Conservation (phyloP, 2,888 invertebrate species). For the Noctua fimbriata region DNA sequence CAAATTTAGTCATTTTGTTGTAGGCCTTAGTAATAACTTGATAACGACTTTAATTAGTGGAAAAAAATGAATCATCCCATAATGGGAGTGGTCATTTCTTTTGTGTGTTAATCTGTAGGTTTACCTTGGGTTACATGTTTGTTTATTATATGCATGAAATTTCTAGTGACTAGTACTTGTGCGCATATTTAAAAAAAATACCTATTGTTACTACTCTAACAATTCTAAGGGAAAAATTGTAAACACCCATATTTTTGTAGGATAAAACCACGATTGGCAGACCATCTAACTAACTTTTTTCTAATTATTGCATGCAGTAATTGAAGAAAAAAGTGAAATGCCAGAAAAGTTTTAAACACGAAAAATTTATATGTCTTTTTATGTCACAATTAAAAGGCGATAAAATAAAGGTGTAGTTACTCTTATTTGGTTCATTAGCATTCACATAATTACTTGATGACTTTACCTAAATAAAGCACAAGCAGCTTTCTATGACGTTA, state of each 20-base stretch:
- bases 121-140: background rate
- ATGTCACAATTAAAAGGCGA: background rate
- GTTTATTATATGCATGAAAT: background rate
- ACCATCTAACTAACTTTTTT: background rate
- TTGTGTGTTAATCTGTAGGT: background rate
- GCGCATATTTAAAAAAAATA: background rate
- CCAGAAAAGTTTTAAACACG: background rate
- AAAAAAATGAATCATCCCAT: background rate
- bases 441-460: background rate
- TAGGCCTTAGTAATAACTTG: conserved; percentile 1
- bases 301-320: background rate
- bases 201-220: too few relatives aligned
- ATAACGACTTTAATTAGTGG: background rate
- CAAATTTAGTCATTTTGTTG: background rate
- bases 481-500: background rate
- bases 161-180: too few relatives aligned
- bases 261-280: background rate
- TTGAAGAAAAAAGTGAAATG: background rate
- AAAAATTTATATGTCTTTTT: too few relatives aligned
- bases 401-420: background rate
- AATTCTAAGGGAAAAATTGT: too few relatives aligned
- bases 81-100: background rate
- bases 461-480: background rate
- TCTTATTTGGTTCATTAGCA: background rate
- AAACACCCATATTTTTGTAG: background rate